phyloP scores from a whole-genome alignment of 2,888 invertebrate genomes.

The Lycophotia porphyrea region DNA sequence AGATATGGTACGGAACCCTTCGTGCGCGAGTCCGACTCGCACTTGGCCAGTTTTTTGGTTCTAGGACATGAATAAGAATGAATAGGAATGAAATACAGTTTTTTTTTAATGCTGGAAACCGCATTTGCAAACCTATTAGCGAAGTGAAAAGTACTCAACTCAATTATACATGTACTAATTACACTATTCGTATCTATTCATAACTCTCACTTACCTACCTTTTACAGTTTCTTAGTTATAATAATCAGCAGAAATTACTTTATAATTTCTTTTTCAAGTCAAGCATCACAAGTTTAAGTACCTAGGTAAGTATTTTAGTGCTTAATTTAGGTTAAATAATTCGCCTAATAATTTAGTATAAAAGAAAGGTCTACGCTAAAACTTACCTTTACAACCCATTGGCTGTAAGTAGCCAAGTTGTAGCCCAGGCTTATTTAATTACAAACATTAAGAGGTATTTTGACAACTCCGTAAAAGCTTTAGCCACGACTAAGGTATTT shows the following conservation, averaged over 20 bases:
- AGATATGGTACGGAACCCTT: no score
- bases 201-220: not conserved
- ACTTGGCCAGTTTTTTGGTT: no score
- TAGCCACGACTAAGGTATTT: constrained; percentile 7
- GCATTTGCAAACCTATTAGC: not conserved
- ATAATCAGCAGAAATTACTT: not conserved
- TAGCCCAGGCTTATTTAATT: constrained; percentile 47
- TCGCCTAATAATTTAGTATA: constrained; percentile 13
- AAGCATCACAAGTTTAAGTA: constrained; percentile 19
- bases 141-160: not conserved
- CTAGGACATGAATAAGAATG: no score
- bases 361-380: constrained; percentile 24
- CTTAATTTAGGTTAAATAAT: constrained; percentile 39
- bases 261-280: constrained; percentile 4
- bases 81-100: no score
- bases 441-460: constrained; percentile 48
- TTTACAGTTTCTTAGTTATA: not conserved
- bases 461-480: constrained; percentile 51
- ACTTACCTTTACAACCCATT: constrained; percentile 51
- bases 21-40: no score
- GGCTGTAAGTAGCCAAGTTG: constrained; percentile 42
- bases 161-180: no score
- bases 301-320: constrained; percentile 22
- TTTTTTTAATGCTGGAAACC: no score
- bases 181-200: not conserved